These are phyloP conservation scores for Shinisaurus crocodilurus DNA, from an alignment of 2,113 vertebrate species.

Conservation along the genomic window DNA sequence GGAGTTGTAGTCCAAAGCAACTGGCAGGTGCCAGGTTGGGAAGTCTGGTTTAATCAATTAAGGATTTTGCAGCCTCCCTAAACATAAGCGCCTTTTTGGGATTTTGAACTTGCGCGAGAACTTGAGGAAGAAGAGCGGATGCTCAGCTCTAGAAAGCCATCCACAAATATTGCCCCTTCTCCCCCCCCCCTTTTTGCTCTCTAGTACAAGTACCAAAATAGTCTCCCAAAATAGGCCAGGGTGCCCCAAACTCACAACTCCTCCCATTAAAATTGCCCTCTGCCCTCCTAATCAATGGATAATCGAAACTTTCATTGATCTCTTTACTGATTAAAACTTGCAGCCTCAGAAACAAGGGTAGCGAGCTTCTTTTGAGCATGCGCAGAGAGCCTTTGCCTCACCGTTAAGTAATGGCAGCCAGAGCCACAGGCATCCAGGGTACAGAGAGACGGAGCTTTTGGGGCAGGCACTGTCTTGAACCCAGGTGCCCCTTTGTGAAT, in stretches of 20 bases:
- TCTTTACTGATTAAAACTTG: not conserved
- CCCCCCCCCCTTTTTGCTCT: not conserved
- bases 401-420: not conserved
- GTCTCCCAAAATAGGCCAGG: not conserved
- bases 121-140: not conserved
- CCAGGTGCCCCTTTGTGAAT: too few relatives aligned
- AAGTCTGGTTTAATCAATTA: too few relatives aligned
- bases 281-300: not conserved
- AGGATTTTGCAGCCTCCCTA: not conserved
- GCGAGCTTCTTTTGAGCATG: not conserved
- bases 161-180: not conserved
- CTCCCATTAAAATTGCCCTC: not conserved
- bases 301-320: not conserved
- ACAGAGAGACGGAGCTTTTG: not conserved
- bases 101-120: not conserved
- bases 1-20: too few relatives aligned
- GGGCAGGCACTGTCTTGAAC: not conserved
- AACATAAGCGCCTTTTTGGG: not conserved
- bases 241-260: not conserved
- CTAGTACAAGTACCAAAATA: not conserved
- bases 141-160: not conserved
- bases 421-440: too few relatives aligned
- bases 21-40: too few relatives aligned
- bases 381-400: not conserved
- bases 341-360: too few relatives aligned